A percentile compares a stretch with the other conserved stretches of the same genome.
Conservation (phyloP, 2,797 vertebrate species). For the Alauda arvensis region DNA sequence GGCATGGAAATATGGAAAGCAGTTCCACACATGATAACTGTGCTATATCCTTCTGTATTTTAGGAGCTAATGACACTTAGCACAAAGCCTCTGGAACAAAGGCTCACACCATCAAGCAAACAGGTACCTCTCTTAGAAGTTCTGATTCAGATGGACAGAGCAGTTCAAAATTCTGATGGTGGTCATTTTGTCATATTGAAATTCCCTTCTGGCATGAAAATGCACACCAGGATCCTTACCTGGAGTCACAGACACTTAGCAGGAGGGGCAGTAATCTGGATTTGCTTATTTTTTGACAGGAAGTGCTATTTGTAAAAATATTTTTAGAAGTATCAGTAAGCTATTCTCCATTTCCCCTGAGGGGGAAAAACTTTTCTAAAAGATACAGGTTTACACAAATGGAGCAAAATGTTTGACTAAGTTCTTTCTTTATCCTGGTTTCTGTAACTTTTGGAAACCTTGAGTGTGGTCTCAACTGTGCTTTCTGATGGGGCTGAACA, state of each 20-base stretch:
- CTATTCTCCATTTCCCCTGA: background rate
- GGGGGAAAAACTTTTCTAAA: background rate
- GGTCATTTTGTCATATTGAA: background rate
- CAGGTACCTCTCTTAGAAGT: conserved; percentile 74
- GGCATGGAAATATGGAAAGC: background rate
- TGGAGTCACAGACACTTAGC: background rate
- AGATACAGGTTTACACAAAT: background rate
- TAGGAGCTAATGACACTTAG: conserved; percentile 89
- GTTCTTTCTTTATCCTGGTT: background rate
- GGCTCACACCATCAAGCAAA: conserved; percentile 81
- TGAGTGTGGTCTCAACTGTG: background rate
- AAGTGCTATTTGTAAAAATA: background rate
- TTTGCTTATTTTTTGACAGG: background rate
- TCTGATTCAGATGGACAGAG: background rate
- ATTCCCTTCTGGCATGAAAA: background rate
- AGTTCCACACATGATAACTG: background rate
- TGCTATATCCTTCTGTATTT: conserved; percentile 6
- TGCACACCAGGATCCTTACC: background rate
- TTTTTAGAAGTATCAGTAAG: background rate
- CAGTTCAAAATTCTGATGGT: background rate
- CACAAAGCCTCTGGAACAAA: conserved; percentile 82
- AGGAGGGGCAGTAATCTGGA: background rate
- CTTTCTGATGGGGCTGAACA: background rate
- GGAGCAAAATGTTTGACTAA: background rate
- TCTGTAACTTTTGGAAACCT: background rate